Evolutionary conservation across 2,888 invertebrate species (phyloP).

Genomic region (Julus scandinavius): DNA sequence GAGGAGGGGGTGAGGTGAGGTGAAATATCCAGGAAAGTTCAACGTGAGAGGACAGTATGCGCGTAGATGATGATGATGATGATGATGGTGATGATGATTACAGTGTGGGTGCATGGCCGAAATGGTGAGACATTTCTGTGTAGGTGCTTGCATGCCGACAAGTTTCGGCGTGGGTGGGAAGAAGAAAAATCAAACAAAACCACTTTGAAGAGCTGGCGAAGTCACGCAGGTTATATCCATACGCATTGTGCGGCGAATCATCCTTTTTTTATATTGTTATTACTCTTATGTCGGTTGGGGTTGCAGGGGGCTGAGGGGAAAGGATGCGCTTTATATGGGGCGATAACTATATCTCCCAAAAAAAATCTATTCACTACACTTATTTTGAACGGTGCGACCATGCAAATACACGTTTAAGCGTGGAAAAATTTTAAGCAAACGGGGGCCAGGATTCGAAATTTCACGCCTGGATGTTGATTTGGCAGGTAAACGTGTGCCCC

Average conservation of each 20-base stretch:
- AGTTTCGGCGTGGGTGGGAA: neutral
- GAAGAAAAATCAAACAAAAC: neutral
- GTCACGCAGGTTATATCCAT: slow-evolving; percentile 1
- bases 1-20: neutral
- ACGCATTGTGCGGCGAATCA: neutral
- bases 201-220: neutral
- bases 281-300: neutral
- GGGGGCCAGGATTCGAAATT: neutral
- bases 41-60: neutral
- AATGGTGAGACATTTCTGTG: neutral
- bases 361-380: neutral
- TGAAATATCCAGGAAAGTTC: slow-evolving; percentile 3
- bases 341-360: neutral
- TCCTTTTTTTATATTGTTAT: neutral
- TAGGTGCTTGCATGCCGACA: neutral
- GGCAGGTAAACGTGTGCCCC: slow-evolving; percentile 7
- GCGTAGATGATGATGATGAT: neutral
- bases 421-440: slow-evolving; percentile 1
- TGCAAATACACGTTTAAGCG: slow-evolving; percentile 16
- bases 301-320: neutral
- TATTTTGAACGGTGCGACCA: neutral
- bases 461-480: neutral
- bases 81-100: neutral
- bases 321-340: slow-evolving; percentile 18
- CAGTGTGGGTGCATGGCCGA: neutral